Percentiles rank a stretch among this genome's conserved stretches.
These are phyloP conservation scores for Chrysolina oricalcia DNA, from an alignment of 2,888 invertebrate genomes.

Conservation along the genomic window DNA sequence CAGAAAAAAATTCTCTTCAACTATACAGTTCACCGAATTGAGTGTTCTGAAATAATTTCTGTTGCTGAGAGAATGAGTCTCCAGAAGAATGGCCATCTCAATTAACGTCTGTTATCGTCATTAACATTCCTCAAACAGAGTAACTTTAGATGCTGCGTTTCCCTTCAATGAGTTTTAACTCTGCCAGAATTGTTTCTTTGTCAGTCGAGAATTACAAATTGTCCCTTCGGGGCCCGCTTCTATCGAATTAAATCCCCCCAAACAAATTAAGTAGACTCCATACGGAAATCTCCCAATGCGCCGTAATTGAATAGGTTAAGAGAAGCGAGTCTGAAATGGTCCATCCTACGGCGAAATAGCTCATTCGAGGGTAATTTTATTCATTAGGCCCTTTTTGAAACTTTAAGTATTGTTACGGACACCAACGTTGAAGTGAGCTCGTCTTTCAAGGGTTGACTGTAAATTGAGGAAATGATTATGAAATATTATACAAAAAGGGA, in stretches of 20 bases:
- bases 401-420: background rate
- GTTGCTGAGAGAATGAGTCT: too few relatives aligned
- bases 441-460: background rate
- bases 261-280: background rate
- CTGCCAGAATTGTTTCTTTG: background rate
- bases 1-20: too few relatives aligned
- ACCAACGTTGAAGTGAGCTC: background rate
- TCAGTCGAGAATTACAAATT: background rate
- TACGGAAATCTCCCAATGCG: background rate
- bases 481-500: too few relatives aligned
- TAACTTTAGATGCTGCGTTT: background rate
- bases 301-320: background rate
- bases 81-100: too few relatives aligned
- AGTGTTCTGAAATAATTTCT: too few relatives aligned
- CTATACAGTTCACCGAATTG: too few relatives aligned
- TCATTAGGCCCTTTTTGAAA: background rate
- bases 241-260: slow-evolving; percentile 1
- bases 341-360: background rate
- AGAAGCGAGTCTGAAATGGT: background rate
- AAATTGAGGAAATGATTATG: too few relatives aligned
- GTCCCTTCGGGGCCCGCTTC: background rate
- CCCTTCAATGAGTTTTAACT: background rate
- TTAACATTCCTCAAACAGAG: background rate
- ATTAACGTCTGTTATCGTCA: too few relatives aligned
- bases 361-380: background rate